Conservation (phyloP, 1,140 invertebrate genomes). For the Tribolium madens region DNA sequence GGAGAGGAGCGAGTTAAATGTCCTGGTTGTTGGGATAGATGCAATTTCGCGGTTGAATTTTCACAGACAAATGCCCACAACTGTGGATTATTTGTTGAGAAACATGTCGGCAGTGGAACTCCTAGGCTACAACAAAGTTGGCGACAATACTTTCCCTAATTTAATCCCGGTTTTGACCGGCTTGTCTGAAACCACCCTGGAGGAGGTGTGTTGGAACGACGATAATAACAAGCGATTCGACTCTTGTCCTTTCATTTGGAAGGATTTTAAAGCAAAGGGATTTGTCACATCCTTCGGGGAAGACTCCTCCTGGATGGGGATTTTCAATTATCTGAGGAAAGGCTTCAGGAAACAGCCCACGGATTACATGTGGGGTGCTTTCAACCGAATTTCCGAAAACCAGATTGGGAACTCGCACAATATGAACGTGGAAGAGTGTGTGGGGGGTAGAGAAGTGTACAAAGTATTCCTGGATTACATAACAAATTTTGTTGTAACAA, state of each 20-base stretch:
- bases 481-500: conserved; percentile 70
- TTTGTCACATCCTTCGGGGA: conserved; percentile 86
- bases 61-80: conserved; percentile 83
- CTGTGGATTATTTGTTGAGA: conserved; percentile 70
- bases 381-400: conserved; percentile 74
- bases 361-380: conserved; percentile 85
- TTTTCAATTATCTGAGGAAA: conserved; percentile 84
- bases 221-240: conserved; percentile 69
- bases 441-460: conserved; percentile 72
- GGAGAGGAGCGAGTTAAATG: conserved; percentile 65
- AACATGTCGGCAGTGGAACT: conserved; percentile 76
- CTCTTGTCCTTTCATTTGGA: conserved; percentile 84
- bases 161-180: conserved; percentile 80
- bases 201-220: conserved; percentile 71
- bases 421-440: conserved; percentile 73
- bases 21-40: conserved; percentile 89
- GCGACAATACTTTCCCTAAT: conserved; percentile 88
- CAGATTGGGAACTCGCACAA: conserved; percentile 71
- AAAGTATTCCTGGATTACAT: conserved; percentile 73
- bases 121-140: conserved; percentile 85
- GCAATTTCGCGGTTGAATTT: conserved; percentile 89
- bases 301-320: conserved; percentile 79
- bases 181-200: conserved; percentile 71
- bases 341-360: conserved; percentile 85
- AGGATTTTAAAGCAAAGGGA: conserved; percentile 76